Evolutionary conservation across 2,888 invertebrate genomes (phyloP).

Genomic region (Atethmia centrago): DNA sequence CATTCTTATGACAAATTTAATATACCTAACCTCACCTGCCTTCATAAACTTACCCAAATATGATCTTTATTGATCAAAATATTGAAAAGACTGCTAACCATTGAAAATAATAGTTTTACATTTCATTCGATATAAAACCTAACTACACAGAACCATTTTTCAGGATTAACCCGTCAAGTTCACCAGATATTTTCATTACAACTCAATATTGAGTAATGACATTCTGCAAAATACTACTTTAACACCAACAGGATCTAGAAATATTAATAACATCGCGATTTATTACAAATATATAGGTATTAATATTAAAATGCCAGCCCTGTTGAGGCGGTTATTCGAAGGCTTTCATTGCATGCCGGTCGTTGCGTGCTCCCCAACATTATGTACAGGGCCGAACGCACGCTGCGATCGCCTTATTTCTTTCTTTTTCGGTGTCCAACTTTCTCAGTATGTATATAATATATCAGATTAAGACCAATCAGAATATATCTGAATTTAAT

Average conservation of each 20-base stretch:
- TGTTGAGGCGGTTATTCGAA: conserved; percentile 72
- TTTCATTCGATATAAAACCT: neutral
- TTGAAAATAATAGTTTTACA: neutral
- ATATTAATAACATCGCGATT: conserved; percentile 52
- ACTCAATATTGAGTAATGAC: conserved; percentile 33
- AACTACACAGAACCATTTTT: conserved; percentile 1
- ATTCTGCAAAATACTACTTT: conserved; percentile 41
- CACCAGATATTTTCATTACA: conserved; percentile 46
- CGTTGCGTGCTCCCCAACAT: conserved; percentile 82
- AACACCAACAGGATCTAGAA: conserved; percentile 48
- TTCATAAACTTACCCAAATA: neutral
- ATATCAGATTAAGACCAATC: conserved; percentile 72
- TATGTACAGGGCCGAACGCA: conserved; percentile 80
- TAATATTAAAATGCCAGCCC: conserved; percentile 71
- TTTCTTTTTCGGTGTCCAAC: conserved; percentile 69
- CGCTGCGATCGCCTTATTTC: conserved; percentile 76
- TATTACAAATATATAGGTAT: conserved; percentile 56
- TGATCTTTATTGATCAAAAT: neutral
- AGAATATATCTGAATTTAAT: conserved; percentile 64
- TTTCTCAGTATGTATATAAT: conserved; percentile 69
- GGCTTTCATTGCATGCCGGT: conserved; percentile 80
- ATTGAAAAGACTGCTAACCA: no score
- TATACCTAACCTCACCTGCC: neutral
- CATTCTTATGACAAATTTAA: neutral
- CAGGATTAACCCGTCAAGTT: conserved; percentile 8